Percentiles rank a stretch among this genome's conserved stretches.
Evolutionary conservation across 2,888 invertebrate genomes (phyloP).

Genomic region (Scaptomyza flava): DNA sequence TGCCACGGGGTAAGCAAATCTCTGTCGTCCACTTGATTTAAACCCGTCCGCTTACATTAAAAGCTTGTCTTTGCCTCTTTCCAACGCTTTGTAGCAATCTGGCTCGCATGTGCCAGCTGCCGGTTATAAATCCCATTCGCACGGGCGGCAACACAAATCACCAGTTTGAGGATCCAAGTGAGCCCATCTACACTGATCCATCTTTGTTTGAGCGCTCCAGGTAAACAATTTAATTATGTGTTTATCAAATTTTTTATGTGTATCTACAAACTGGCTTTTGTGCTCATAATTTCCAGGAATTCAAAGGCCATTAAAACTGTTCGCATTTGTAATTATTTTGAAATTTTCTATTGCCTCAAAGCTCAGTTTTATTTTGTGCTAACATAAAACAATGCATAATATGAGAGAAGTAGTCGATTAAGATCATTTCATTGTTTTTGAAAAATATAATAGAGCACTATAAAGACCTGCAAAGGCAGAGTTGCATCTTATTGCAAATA

Average conservation of each 20-base stretch:
- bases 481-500: constrained; percentile 67
- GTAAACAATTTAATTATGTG: constrained; percentile 76
- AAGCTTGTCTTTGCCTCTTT: constrained; percentile 1
- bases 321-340: constrained; percentile 62
- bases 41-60: constrained; percentile 54
- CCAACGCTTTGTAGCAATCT: constrained; percentile 78
- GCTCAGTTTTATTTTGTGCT: neutral
- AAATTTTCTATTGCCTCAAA: neutral
- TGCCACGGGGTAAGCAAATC: constrained; percentile 86
- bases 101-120: constrained; percentile 85
- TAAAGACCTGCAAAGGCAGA: constrained; percentile 72
- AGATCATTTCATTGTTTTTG: neutral
- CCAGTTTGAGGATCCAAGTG: constrained; percentile 93
- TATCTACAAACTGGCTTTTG: neutral
- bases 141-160: constrained; percentile 84
- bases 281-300: constrained; percentile 22
- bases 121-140: constrained; percentile 85
- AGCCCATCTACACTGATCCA: constrained; percentile 96
- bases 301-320: constrained; percentile 36
- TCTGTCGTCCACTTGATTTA: neutral
- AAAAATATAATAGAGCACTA: constrained; percentile 20
- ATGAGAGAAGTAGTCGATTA: neutral
- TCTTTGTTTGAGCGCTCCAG: constrained; percentile 94
- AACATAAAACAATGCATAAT: constrained; percentile 1
- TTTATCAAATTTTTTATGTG: neutral